Evolutionary conservation across 2,797 vertebrate species (phyloP).

Genomic region (Acrocephalus scirpaceus): DNA sequence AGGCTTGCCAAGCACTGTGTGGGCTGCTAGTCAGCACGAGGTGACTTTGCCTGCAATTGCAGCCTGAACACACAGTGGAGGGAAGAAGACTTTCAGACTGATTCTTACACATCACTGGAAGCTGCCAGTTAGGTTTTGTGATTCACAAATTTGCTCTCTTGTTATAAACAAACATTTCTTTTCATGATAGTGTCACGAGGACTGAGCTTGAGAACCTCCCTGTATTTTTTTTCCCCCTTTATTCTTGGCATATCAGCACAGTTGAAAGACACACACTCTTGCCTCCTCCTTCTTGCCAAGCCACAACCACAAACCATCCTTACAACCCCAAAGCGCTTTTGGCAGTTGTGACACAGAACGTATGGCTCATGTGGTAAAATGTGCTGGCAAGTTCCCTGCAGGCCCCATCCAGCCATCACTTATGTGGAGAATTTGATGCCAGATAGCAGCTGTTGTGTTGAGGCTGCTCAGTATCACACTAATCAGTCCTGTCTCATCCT

Average conservation of each 20-base stretch:
- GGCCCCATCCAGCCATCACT: constrained; percentile 37
- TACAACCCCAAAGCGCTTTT: constrained; percentile 37
- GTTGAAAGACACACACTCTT: constrained; percentile 37
- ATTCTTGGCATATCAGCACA: constrained; percentile 20
- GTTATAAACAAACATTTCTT: constrained; percentile 49
- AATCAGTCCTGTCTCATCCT: constrained; percentile 19
- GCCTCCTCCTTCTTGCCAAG: constrained; percentile 49
- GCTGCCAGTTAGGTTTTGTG: neutral
- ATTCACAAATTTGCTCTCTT: constrained; percentile 37
- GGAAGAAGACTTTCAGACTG: neutral
- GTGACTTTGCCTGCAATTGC: neutral
- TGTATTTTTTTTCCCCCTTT: neutral
- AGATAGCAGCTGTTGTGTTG: constrained; percentile 48
- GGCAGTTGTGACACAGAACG: constrained; percentile 67
- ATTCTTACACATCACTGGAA: neutral
- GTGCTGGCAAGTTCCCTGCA: constrained; percentile 35
- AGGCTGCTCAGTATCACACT: neutral
- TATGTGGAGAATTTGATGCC: neutral
- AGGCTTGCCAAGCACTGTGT: neutral
- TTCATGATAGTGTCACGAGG: neutral
- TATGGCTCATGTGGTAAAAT: constrained; percentile 66
- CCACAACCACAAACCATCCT: constrained; percentile 55
- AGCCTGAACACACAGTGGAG: neutral
- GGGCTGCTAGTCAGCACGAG: neutral
- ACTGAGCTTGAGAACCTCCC: neutral